Percentiles rank a stretch among this genome's conserved stretches.
phyloP scores from a whole-genome alignment of 1,140 invertebrate species.

The Drosophila ogumai region DNA sequence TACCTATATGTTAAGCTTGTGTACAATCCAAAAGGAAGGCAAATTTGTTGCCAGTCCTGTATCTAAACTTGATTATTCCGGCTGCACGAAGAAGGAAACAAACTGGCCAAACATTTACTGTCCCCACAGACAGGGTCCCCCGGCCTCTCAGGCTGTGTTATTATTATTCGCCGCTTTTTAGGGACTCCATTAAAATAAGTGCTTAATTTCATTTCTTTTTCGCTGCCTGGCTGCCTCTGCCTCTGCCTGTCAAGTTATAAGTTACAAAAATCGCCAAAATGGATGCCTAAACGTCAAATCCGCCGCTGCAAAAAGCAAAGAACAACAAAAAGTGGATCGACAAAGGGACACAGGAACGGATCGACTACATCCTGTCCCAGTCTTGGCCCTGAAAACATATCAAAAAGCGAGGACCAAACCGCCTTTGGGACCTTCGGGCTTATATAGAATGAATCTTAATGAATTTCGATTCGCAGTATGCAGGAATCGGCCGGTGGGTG shows the following conservation, averaged over 20 bases:
- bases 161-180: constrained; percentile 43
- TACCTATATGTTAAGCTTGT: constrained; percentile 15
- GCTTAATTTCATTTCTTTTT: constrained; percentile 70
- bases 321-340: constrained; percentile 30
- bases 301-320: constrained; percentile 1
- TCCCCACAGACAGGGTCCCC: constrained; percentile 11
- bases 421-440: constrained; percentile 43
- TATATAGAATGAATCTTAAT: constrained; percentile 82
- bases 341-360: constrained; percentile 21
- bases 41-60: constrained; percentile 60
- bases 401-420: constrained; percentile 23
- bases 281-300: constrained; percentile 69
- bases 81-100: no score
- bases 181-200: constrained; percentile 77
- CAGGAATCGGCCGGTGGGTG: constrained; percentile 71
- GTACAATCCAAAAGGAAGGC: constrained; percentile 65
- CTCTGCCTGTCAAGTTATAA: constrained; percentile 61
- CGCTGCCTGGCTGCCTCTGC: constrained; percentile 27
- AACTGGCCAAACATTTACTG: constrained; percentile 48
- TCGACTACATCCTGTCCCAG: constrained; percentile 46
- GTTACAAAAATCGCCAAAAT: constrained; percentile 70
- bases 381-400: constrained; percentile 40
- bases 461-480: constrained; percentile 74
- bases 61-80: no score
- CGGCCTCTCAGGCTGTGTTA: not conserved